Evolutionary conservation across 2,888 invertebrate genomes (phyloP).

Genomic region (Lepidocyrtinus sp.): DNA sequence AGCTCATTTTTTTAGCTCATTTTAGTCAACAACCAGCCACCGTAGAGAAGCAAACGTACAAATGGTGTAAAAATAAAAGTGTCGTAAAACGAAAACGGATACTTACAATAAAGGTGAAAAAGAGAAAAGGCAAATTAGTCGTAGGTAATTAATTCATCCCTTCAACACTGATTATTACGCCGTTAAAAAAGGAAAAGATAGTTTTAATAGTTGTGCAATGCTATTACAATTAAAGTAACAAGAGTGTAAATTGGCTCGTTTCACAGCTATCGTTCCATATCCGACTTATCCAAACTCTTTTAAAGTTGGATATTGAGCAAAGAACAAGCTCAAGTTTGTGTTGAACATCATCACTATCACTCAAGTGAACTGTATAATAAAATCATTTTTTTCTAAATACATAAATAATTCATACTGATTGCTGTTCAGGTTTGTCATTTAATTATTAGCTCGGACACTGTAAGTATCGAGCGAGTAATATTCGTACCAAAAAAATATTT

Average conservation of each 20-base stretch:
- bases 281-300: not conserved
- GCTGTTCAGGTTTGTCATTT: not conserved
- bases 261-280: not conserved
- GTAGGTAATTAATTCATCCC: not conserved
- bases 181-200: not conserved
- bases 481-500: too few species aligned
- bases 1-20: too few species aligned
- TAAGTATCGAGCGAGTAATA: too few species aligned
- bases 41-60: too few species aligned
- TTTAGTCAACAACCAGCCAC: too few species aligned
- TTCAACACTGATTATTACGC: constrained; percentile 1
- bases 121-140: too few species aligned
- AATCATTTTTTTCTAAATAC: not conserved
- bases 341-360: not conserved
- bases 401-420: not conserved
- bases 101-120: too few species aligned
- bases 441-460: too few species aligned
- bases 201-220: constrained; percentile 6
- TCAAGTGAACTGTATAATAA: constrained; percentile 7
- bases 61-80: too few species aligned
- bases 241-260: not conserved
- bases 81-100: too few species aligned
- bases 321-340: not conserved
- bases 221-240: not conserved
- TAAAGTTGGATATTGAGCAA: not conserved